Percentiles rank a stretch among this genome's conserved stretches.
phyloP scores from a whole-genome alignment of 2,888 invertebrate species.

The Cheilosia urbana region DNA sequence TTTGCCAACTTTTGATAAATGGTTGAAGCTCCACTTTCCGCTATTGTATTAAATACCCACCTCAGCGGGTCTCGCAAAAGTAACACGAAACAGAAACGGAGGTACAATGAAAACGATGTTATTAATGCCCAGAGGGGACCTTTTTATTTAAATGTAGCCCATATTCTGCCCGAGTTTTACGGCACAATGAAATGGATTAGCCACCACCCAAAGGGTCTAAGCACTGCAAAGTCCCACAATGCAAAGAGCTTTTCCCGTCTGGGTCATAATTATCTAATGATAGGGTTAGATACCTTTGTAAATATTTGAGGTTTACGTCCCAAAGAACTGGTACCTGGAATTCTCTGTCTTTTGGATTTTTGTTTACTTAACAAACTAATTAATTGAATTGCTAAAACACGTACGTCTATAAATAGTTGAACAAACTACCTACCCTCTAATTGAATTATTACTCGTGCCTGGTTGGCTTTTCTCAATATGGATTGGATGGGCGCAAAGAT shows the following conservation, averaged over 20 bases:
- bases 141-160: conserved; percentile 43
- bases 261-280: conserved; percentile 33
- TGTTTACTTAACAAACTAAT: conserved; percentile 25
- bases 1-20: no score
- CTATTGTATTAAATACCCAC: not conserved
- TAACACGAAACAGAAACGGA: not conserved
- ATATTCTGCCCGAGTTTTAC: conserved; percentile 25
- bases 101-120: conserved; percentile 26
- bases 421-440: not conserved
- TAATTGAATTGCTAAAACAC: conserved; percentile 24
- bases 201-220: conserved; percentile 25
- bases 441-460: conserved; percentile 32
- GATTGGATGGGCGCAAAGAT: not conserved
- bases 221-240: conserved; percentile 7
- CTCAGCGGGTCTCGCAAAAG: conserved; percentile 9
- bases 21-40: not conserved
- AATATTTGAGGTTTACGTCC: conserved; percentile 15
- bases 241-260: not conserved
- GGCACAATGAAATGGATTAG: not conserved
- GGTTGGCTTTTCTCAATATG: conserved; percentile 3
- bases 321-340: not conserved
- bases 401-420: conserved; percentile 15
- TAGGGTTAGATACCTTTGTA: conserved; percentile 32
- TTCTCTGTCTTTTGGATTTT: conserved; percentile 4
- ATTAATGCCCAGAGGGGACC: conserved; percentile 24